Conservation (phyloP, 2,797 vertebrate genomes). For the Neopelma chrysocephalum region DNA sequence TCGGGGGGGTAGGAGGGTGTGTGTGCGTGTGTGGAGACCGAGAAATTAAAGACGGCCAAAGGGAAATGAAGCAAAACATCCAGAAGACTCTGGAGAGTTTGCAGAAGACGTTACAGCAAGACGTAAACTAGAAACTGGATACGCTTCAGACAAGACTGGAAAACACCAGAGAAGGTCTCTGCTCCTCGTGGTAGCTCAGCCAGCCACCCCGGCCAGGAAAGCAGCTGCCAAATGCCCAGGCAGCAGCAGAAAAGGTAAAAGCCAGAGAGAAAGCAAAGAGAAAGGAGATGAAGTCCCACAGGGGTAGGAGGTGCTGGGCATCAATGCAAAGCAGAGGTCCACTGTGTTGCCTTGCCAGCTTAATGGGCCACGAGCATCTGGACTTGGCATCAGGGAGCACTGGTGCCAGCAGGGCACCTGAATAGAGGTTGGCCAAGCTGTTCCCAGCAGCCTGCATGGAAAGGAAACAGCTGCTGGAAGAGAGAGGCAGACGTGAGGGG, state of each 20-base stretch:
- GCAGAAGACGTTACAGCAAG: not conserved
- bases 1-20: no score
- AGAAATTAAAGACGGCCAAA: not conserved
- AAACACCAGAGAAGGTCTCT: not conserved
- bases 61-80: not conserved
- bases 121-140: not conserved
- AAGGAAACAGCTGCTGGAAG: not conserved
- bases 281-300: not conserved
- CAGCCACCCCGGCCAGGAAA: not conserved
- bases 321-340: not conserved
- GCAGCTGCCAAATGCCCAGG: not conserved
- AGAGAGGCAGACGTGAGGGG: rapidly evolving
- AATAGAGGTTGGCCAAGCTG: rapidly evolving
- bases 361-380: not conserved
- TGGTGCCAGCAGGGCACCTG: rapidly evolving
- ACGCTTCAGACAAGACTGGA: not conserved
- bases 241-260: not conserved
- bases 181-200: not conserved
- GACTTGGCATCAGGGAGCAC: not conserved
- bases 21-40: not conserved
- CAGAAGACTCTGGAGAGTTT: not conserved
- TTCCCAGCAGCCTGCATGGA: not conserved
- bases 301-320: not conserved
- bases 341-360: rapidly evolving
- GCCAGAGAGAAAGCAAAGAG: not conserved